These are phyloP conservation scores for Musca domestica DNA, from an alignment of 1,140 invertebrate genomes.

Conservation along the genomic window DNA sequence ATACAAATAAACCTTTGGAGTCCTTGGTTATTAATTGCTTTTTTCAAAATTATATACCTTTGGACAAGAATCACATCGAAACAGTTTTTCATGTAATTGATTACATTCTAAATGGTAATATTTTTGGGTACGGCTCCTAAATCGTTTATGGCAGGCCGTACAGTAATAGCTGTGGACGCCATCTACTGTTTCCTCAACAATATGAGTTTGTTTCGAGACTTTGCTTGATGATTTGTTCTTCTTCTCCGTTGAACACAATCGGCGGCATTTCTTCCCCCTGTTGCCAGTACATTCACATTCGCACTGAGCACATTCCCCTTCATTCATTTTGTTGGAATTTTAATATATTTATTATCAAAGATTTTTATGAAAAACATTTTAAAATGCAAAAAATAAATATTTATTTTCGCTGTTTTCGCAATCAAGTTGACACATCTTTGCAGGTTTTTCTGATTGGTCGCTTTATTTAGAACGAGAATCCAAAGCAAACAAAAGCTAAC, in stretches of 20 bases:
- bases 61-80: constrained; percentile 23
- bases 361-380: no score
- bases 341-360: no score
- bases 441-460: no score
- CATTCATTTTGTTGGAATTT: no score
- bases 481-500: no score
- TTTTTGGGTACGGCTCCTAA: constrained; percentile 57
- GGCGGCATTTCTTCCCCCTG: neutral
- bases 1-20: neutral
- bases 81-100: constrained; percentile 37
- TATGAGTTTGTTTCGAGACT: neutral
- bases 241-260: neutral
- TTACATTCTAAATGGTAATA: constrained; percentile 58
- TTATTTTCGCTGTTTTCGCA: no score
- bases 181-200: constrained; percentile 18
- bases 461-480: no score
- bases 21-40: neutral
- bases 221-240: neutral
- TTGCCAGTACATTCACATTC: neutral
- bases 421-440: no score
- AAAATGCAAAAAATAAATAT: no score
- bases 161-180: constrained; percentile 51
- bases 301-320: no score
- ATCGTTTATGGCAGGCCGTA: constrained; percentile 58
- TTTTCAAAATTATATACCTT: no score